These are phyloP conservation scores for Eremophila alpestris DNA, from an alignment of 2,797 vertebrate species.

Conservation along the genomic window DNA sequence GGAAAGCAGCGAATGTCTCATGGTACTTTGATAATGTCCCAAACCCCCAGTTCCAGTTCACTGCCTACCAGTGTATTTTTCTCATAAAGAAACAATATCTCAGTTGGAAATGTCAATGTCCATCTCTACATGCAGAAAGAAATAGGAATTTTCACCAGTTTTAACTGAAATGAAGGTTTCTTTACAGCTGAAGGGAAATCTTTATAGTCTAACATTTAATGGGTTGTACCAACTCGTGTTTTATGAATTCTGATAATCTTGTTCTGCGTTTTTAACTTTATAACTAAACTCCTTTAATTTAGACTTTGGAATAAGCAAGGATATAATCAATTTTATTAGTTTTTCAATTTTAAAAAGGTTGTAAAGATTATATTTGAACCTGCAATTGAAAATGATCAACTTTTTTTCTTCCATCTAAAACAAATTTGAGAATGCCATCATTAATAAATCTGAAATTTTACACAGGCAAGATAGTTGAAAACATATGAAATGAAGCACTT, in stretches of 20 bases:
- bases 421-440: not conserved
- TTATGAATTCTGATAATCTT: slow-evolving; percentile 18
- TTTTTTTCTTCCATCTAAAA: slow-evolving; percentile 19
- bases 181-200: not conserved
- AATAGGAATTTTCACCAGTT: not conserved
- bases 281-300: slow-evolving; percentile 30
- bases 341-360: slow-evolving; percentile 30
- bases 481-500: slow-evolving; percentile 12
- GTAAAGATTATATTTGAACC: not conserved
- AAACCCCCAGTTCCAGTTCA: not conserved
- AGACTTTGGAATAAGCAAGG: slow-evolving; percentile 8
- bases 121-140: not conserved
- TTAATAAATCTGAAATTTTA: not conserved
- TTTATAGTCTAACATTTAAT: not conserved
- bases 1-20: not conserved
- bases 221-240: not conserved
- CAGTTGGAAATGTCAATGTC: not conserved
- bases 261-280: slow-evolving; percentile 36
- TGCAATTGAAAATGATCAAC: not conserved
- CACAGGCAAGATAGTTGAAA: not conserved
- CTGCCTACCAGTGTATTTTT: not conserved
- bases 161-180: not conserved
- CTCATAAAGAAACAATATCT: not conserved
- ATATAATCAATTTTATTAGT: slow-evolving; percentile 7
- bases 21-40: not conserved